A percentile compares a stretch with the other conserved stretches of the same genome.
These are phyloP conservation scores for Drosophila subpulchrella DNA, from an alignment of 1,140 invertebrate species.

Conservation along the genomic window DNA sequence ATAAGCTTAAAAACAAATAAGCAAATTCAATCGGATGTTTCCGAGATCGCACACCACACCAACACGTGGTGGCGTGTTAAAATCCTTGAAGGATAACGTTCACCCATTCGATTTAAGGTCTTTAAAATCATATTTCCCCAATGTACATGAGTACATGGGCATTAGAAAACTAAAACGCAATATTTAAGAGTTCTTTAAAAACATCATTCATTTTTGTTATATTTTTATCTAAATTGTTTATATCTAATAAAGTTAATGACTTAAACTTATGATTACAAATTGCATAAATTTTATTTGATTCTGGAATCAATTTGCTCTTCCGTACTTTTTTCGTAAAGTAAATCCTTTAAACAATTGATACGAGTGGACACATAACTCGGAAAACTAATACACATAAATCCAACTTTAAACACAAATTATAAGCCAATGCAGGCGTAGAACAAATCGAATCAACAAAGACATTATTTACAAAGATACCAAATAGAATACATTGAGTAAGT, in stretches of 20 bases:
- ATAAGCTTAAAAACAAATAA: no score
- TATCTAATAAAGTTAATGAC: slow-evolving; percentile 77
- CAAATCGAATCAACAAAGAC: slow-evolving; percentile 28
- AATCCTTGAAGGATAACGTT: no score
- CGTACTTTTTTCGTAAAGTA: slow-evolving; percentile 7
- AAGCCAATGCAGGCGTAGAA: slow-evolving; percentile 39
- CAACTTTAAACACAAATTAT: slow-evolving; percentile 15
- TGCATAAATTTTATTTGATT: slow-evolving; percentile 45
- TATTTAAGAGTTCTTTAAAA: neutral
- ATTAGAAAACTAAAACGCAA: no score
- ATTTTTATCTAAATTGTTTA: slow-evolving; percentile 63
- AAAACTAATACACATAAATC: slow-evolving; percentile 33
- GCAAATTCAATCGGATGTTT: no score
- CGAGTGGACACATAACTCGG: slow-evolving; percentile 12
- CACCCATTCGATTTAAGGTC: no score
- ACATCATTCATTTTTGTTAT: slow-evolving; percentile 16
- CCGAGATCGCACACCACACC: no score
- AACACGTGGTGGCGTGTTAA: no score
- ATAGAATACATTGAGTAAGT: slow-evolving; percentile 34
- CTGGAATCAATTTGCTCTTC: slow-evolving; percentile 24
- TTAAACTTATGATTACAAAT: slow-evolving; percentile 71
- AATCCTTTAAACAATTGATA: slow-evolving; percentile 33
- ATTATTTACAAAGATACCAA: slow-evolving; percentile 65
- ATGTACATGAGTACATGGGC: no score
- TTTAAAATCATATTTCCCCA: no score